Evolutionary conservation across 2,888 invertebrate genomes (phyloP).

Genomic region (Pseudolycoriella hygida): DNA sequence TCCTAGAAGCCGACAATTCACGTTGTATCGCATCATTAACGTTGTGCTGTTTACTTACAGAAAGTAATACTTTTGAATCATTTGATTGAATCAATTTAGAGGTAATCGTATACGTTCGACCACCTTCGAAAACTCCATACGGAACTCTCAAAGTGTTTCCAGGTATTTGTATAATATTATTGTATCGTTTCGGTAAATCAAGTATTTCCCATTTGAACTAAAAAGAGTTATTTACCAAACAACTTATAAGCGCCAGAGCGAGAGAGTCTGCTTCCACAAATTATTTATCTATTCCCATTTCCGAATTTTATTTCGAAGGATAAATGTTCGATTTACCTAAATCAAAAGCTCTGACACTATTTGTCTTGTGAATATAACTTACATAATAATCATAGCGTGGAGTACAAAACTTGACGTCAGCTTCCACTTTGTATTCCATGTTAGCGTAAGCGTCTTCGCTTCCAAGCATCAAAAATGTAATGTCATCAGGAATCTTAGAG

Average conservation of each 20-base stretch:
- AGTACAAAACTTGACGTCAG: conserved; percentile 5
- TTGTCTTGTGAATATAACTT: no score
- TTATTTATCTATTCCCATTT: no score
- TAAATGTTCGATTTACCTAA: no score
- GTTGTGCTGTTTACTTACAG: neutral
- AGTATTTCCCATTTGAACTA: neutral
- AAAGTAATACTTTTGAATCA: neutral
- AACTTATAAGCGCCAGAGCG: no score
- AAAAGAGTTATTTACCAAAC: no score
- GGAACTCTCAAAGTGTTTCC: neutral
- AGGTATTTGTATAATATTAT: neutral
- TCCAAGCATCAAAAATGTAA: conserved; percentile 5
- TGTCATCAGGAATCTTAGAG: conserved; percentile 6
- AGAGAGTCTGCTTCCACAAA: no score
- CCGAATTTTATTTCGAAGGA: no score
- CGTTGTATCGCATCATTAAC: neutral
- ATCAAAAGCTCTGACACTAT: no score
- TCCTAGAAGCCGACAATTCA: neutral
- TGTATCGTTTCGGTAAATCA: neutral
- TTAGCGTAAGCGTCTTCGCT: conserved; percentile 5
- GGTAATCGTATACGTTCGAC: neutral
- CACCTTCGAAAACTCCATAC: neutral
- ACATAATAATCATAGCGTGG: conserved; percentile 5
- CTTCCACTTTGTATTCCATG: conserved; percentile 1
- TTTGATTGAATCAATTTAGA: neutral